A percentile compares a stretch with the other conserved stretches of the same genome.
These are phyloP conservation scores for Callocephalon fimbriatum DNA, from an alignment of 2,113 vertebrate genomes.

Conservation along the genomic window DNA sequence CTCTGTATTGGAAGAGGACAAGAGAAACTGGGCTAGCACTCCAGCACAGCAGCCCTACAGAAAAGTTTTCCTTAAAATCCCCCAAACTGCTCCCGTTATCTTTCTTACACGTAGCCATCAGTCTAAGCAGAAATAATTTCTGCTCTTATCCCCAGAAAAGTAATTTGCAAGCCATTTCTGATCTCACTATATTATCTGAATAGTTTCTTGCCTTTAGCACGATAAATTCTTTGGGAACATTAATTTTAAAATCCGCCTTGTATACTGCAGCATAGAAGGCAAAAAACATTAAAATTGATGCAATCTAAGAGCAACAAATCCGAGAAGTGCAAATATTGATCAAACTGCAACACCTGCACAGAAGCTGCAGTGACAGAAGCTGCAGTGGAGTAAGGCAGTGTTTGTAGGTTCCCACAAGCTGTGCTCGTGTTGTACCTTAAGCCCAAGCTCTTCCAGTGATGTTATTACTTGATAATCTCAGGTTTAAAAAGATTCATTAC, in stretches of 20 bases:
- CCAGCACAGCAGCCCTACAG: background rate
- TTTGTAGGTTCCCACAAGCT: background rate
- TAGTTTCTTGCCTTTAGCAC: background rate
- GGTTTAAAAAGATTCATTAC: background rate
- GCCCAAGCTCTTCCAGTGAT: background rate
- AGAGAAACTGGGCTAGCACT: background rate
- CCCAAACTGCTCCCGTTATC: background rate
- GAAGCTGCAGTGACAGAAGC: background rate
- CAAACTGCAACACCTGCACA: background rate
- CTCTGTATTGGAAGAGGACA: background rate
- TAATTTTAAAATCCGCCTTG: background rate
- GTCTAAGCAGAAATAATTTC: background rate
- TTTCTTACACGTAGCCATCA: background rate
- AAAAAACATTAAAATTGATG: background rate
- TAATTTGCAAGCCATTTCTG: background rate
- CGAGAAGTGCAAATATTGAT: background rate
- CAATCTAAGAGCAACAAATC: background rate
- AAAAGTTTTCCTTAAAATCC: background rate
- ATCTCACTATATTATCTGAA: background rate
- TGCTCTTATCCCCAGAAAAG: background rate
- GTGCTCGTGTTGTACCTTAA: background rate
- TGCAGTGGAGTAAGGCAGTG: background rate
- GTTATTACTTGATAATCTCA: background rate
- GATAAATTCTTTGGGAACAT: background rate
- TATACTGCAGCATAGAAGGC: background rate